Evolutionary conservation across 1,140 invertebrate genomes (phyloP).

Genomic region (Chironomus tepperi): DNA sequence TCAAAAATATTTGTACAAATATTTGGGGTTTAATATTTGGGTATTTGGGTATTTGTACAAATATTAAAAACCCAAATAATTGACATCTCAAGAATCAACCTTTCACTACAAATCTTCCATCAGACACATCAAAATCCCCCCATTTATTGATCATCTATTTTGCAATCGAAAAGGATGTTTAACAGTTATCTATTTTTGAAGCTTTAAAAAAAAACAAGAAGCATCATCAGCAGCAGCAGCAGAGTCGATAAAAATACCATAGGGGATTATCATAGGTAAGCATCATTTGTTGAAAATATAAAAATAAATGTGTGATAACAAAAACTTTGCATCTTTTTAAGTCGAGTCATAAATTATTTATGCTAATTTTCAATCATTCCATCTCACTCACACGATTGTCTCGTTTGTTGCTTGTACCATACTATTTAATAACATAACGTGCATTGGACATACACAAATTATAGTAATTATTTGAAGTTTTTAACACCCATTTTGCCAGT

Average conservation of each 20-base stretch:
- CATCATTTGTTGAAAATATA: not conserved
- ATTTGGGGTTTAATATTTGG: too few relatives aligned
- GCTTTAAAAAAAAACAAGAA: too few relatives aligned
- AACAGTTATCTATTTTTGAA: too few relatives aligned
- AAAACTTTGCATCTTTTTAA: conserved; percentile 1
- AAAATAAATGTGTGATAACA: not conserved
- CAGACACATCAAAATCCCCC: too few relatives aligned
- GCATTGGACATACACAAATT: not conserved
- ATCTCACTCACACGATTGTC: not conserved
- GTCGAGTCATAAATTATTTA: conserved; percentile 18
- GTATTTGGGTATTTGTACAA: too few relatives aligned
- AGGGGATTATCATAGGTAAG: not conserved
- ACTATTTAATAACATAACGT: not conserved
- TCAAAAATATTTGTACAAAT: too few relatives aligned
- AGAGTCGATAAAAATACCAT: not conserved
- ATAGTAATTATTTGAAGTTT: conserved; percentile 20
- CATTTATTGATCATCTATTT: too few relatives aligned
- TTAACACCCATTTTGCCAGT: conserved; percentile 19
- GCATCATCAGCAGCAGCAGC: too few relatives aligned
- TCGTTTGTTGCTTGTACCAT: not conserved
- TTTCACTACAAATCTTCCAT: too few relatives aligned
- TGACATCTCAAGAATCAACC: too few relatives aligned
- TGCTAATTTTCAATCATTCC: not conserved
- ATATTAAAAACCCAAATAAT: too few relatives aligned
- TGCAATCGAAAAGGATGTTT: too few relatives aligned